Evolutionary conservation across 2,888 invertebrate genomes (phyloP), one percentile per base, ranked within the genome.

Genomic region (Cotesia congregata): DNA sequence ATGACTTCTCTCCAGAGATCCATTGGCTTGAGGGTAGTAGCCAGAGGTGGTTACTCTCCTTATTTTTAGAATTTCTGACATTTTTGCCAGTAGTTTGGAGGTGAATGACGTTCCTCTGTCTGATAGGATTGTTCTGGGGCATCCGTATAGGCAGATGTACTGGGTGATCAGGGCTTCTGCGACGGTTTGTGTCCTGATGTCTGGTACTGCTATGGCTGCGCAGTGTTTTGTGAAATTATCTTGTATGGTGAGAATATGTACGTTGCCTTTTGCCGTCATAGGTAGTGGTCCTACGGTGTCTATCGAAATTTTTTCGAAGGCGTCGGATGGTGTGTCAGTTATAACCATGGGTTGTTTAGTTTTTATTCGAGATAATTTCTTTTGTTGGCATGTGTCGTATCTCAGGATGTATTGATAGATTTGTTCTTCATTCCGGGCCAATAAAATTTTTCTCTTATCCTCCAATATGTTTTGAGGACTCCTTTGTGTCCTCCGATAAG

Each of bases 401-500:
- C n/a, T 17, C 1, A 20, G 20, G 0, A 82, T 73, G 39, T 20
- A 82, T 9, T 65, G 5, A 1, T 65, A 65, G 2, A 65, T 20
- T 12, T 65, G 65, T 65, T 65, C 20, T 30, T 65, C 65, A 65
- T 65, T 4, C 65, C 65, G 3, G 65, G 65, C 38, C 65, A 65
- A 9, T 30, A 38, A 7, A 30, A 65, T 78, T 72, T 17, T 12
- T 77, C 74, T 1, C 78, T 20, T 6, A 83, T 77, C n/a, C 78
- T 41, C 3, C 75, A 64, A 15, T 75, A 78, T 0, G 83, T 83
- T 40, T 80, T 80, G 4, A 77, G 75, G 0, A 80, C 73, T 0
- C 83, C 83, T 38, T 78, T 80, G 40, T 85, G 84, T 4, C 83
- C 81, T 6, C 80, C 79, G 4, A 79, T 61, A 1, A 75, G 60